A percentile compares a stretch with the other conserved stretches of the same genome.
Evolutionary conservation across 1,140 invertebrate species (phyloP).

Genomic region (Lepidurus couesii): DNA sequence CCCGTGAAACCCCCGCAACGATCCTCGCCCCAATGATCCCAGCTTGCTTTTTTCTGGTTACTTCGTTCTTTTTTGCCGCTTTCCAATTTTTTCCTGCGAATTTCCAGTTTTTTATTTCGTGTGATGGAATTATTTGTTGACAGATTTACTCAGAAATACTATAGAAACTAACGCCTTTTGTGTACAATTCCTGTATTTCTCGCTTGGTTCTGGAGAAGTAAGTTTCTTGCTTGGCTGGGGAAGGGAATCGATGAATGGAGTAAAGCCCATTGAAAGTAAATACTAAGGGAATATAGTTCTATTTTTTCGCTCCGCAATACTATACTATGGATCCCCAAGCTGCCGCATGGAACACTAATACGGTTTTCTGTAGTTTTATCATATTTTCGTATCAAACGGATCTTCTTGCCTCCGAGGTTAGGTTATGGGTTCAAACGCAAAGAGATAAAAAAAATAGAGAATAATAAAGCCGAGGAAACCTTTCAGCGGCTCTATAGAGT

Average conservation of each 20-base stretch:
- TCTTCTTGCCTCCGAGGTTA: not conserved
- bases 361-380: no score
- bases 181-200: not conserved
- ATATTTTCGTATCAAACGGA: no score
- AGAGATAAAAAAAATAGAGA: not conserved
- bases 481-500: not conserved
- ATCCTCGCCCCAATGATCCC: not conserved
- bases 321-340: no score
- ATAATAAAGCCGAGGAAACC: not conserved
- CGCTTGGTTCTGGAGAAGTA: no score
- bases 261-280: not conserved
- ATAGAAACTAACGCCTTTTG: no score
- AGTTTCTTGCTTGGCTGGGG: not conserved
- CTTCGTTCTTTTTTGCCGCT: not conserved
- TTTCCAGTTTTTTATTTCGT: not conserved
- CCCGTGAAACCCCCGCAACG: not conserved
- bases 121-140: no score
- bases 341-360: no score
- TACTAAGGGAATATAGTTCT: not conserved
- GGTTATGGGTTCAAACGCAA: not conserved
- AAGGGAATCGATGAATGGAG: not conserved
- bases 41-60: not conserved
- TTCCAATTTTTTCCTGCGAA: not conserved
- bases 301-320: not conserved
- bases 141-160: no score